Evolutionary conservation across 1,140 invertebrate genomes (phyloP).

Genomic region (Cyrtorhinus lividipennis): DNA sequence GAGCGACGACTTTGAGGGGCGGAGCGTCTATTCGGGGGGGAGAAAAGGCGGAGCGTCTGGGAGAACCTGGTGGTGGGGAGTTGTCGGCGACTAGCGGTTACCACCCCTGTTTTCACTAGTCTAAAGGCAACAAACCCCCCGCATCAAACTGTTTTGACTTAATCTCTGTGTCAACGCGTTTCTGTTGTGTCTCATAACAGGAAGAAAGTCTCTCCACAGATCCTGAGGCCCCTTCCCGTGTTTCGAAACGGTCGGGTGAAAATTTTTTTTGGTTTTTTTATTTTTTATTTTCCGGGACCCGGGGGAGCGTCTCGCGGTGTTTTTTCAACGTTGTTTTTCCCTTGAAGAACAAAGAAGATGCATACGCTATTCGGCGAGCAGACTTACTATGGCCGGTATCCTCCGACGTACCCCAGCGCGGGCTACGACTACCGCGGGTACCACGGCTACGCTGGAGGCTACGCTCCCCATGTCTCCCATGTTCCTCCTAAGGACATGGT

Average conservation of each 20-base stretch:
- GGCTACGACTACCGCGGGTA: slow-evolving; percentile 31
- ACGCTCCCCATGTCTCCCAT: slow-evolving; percentile 45
- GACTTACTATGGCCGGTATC: slow-evolving; percentile 39
- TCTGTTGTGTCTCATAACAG: slow-evolving; percentile 28
- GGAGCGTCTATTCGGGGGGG: neutral
- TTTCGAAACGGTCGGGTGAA: slow-evolving; percentile 8
- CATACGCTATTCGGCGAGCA: slow-evolving; percentile 74
- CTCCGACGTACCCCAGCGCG: slow-evolving; percentile 27
- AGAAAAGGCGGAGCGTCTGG: slow-evolving; percentile 7
- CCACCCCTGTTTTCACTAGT: slow-evolving; percentile 23
- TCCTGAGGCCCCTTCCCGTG: slow-evolving; percentile 11
- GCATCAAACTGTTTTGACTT: slow-evolving; percentile 27
- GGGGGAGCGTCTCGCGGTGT: neutral
- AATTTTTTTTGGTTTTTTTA: slow-evolving; percentile 16
- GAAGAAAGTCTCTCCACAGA: slow-evolving; percentile 14
- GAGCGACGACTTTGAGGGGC: neutral
- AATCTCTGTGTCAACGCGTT: slow-evolving; percentile 27
- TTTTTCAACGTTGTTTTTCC: neutral
- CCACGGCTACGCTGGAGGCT: slow-evolving; percentile 52
- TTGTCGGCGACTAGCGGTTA: neutral
- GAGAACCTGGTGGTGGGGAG: neutral
- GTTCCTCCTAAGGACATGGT: slow-evolving; percentile 56
- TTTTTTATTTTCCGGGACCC: slow-evolving; percentile 6
- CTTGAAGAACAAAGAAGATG: slow-evolving; percentile 37
- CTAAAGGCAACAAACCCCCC: slow-evolving; percentile 28